Evolutionary conservation across 2,113 vertebrate genomes (phyloP), one percentile per base, ranked within the genome.

Genomic region (Daphoenositta chrysoptera): DNA sequence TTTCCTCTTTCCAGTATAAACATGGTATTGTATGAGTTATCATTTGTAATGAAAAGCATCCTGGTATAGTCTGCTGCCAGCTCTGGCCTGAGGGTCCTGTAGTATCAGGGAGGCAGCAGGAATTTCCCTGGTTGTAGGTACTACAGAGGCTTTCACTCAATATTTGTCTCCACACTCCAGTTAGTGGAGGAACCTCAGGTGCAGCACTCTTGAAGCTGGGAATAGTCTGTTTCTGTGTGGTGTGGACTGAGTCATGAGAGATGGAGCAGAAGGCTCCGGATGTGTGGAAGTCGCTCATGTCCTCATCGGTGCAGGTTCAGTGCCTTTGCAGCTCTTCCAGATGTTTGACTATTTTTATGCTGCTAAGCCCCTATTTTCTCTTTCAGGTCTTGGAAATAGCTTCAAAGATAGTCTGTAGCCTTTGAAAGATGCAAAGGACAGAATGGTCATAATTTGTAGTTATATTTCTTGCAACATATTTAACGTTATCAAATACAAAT

Each of bases 31-130:
- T 42, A 10, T 65, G 40, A 27, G 13, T 57, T 58, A 3, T 7
- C 23, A 15, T 22, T 70, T 0, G 0, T 40, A 42, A 42, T 0
- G 6, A 13, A n/a, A 61, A n/a, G 16, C 8, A 4, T 11, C 17
- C 19, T 7, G 42, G 3, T 45, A 3, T 3, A 15, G 20, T 24
- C 19, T 64, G 7, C 47, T 60, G 35, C 28, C 6, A 5, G 9
- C 45, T 72, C 53, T 60, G 77, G 35, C 57, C 37, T 44, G 37
- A 42, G n/a, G 24, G 30, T 53, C 24, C 23, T 57, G 21, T 28
- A 7, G 8, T 19, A 3, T 15, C 15, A 6, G 13, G 27, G 45
- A 35, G 9, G 39, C 16, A 64, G 24, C 30, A 37, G 65, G 61
- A 33, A 27, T 63, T 90, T 69, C 54, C 11, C 4, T 35, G 13